Evolutionary conservation across 2,888 invertebrate genomes (phyloP).

Genomic region (Heteropelma amictum): DNA sequence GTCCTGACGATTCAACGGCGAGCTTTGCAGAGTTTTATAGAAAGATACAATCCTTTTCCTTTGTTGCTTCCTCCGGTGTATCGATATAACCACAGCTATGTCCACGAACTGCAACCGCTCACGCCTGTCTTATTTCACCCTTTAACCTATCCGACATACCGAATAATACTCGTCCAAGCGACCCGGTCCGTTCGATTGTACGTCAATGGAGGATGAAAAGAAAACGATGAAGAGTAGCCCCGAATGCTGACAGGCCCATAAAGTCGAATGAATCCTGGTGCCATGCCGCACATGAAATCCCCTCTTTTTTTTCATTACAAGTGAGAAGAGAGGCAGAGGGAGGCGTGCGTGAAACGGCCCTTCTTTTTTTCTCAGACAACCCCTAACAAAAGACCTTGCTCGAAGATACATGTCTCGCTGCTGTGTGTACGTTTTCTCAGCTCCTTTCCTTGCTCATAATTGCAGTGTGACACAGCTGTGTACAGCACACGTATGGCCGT

Average conservation of each 20-base stretch:
- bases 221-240: slow-evolving; percentile 63
- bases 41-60: too few relatives aligned
- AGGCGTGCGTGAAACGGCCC: background rate
- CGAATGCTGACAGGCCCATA: slow-evolving; percentile 61
- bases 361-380: slow-evolving; percentile 17
- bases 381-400: slow-evolving; percentile 24
- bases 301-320: slow-evolving; percentile 26
- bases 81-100: slow-evolving; percentile 11
- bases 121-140: slow-evolving; percentile 57
- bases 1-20: background rate
- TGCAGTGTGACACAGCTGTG: too few relatives aligned
- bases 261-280: slow-evolving; percentile 55
- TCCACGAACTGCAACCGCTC: slow-evolving; percentile 34
- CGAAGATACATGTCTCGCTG: slow-evolving; percentile 11
- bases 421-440: background rate
- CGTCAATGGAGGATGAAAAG: slow-evolving; percentile 54
- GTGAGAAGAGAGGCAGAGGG: slow-evolving; percentile 12
- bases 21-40: slow-evolving; percentile 53
- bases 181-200: slow-evolving; percentile 35
- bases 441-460: background rate
- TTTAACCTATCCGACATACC: slow-evolving; percentile 56
- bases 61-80: too few relatives aligned
- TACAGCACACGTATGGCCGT: background rate
- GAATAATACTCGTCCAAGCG: slow-evolving; percentile 20
- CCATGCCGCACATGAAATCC: background rate